phyloP scores from a whole-genome alignment of 2,113 vertebrate genomes.

The Oceanites oceanicus region DNA sequence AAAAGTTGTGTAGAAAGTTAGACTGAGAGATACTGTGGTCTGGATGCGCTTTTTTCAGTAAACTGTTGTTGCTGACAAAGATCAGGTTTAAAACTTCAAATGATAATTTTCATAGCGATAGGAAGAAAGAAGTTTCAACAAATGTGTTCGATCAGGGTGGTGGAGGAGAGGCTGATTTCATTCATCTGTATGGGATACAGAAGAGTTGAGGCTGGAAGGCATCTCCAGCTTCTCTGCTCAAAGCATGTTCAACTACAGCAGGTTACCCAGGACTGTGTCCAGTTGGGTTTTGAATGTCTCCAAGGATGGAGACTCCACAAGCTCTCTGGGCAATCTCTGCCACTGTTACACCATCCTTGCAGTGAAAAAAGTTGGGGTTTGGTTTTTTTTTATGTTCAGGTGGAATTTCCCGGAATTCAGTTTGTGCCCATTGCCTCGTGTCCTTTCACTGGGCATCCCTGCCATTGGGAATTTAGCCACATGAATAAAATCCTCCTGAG shows the following conservation, averaged over 20 bases:
- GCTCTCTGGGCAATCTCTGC: neutral
- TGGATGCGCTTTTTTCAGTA: neutral
- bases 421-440: neutral
- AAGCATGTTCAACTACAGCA: neutral
- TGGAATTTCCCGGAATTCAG: neutral
- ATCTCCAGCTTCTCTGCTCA: neutral
- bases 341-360: neutral
- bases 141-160: neutral
- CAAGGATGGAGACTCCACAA: neutral
- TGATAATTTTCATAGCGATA: neutral
- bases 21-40: neutral
- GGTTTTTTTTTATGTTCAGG: neutral
- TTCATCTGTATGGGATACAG: neutral
- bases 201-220: neutral
- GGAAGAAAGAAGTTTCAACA: neutral
- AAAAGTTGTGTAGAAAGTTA: neutral
- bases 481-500: neutral
- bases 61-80: neutral
- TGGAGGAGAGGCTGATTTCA: neutral
- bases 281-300: neutral
- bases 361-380: neutral
- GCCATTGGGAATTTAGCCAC: neutral
- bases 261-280: neutral
- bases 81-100: neutral
- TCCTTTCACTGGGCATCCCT: neutral